phyloP scores from a whole-genome alignment of 2,797 vertebrate species.

The Microchirus variegatus region DNA sequence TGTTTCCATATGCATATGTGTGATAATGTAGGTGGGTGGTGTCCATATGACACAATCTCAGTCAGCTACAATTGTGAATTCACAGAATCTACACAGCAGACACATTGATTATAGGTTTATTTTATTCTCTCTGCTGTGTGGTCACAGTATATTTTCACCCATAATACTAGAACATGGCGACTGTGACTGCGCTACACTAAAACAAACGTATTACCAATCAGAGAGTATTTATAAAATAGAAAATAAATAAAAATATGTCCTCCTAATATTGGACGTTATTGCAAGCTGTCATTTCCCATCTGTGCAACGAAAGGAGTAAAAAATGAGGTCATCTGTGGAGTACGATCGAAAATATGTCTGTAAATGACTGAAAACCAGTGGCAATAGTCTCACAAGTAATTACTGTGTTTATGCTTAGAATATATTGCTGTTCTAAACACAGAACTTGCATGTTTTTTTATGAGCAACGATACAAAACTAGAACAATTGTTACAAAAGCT shows the following conservation, averaged over 20 bases:
- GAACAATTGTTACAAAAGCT: no score
- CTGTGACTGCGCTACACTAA: slow-evolving; percentile 2
- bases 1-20: neutral
- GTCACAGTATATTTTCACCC: slow-evolving; percentile 33
- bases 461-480: no score
- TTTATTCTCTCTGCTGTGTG: slow-evolving; percentile 42
- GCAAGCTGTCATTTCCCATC: neutral
- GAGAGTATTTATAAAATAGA: slow-evolving; percentile 28
- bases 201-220: slow-evolving; percentile 39
- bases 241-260: slow-evolving; percentile 15
- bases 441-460: no score
- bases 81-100: neutral
- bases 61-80: slow-evolving; percentile 2
- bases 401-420: no score
- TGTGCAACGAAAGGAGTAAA: neutral
- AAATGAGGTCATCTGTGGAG: neutral
- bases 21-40: slow-evolving; percentile 4
- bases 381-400: no score
- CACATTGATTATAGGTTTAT: slow-evolving; percentile 47
- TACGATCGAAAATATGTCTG: no score
- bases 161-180: slow-evolving; percentile 26
- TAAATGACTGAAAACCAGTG: no score
- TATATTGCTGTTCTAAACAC: no score
- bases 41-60: slow-evolving; percentile 8
- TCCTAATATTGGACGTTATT: slow-evolving; percentile 10